Conservation (phyloP, 2,797 vertebrate species). For the Sebastes trivittatus region DNA sequence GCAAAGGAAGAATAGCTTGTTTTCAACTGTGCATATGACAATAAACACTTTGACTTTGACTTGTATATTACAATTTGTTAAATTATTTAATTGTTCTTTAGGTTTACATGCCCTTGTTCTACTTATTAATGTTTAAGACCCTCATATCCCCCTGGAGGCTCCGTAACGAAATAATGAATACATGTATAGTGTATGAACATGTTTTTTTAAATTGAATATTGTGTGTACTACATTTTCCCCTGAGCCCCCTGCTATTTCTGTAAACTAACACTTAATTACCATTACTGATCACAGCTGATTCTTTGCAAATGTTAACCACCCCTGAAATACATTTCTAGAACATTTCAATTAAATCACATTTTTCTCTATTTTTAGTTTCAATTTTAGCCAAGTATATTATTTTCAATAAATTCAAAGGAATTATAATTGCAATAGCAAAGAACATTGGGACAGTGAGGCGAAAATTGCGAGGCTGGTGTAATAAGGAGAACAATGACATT, state of each 20-base stretch:
- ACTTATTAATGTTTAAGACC: not conserved
- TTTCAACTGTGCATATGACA: too few species aligned
- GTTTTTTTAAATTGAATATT: not conserved
- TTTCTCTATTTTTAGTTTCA: not conserved
- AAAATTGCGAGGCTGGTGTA: constrained; percentile 29
- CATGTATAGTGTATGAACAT: not conserved
- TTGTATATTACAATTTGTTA: not conserved
- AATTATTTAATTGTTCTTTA: not conserved
- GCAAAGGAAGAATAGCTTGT: too few species aligned
- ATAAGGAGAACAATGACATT: constrained; percentile 48
- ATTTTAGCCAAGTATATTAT: not conserved
- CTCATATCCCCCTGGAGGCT: not conserved
- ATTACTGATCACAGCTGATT: not conserved
- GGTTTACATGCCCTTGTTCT: not conserved
- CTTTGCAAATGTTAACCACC: not conserved
- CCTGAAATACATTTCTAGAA: not conserved
- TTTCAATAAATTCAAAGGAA: constrained; percentile 5
- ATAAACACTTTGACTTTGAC: too few species aligned
- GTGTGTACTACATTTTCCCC: not conserved
- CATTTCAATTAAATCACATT: not conserved
- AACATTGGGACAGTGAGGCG: constrained; percentile 4
- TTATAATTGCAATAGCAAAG: constrained; percentile 26
- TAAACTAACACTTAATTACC: not conserved
- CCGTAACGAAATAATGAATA: not conserved
- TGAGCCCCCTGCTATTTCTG: not conserved